Percentiles rank a stretch among this genome's conserved stretches.
Conservation (phyloP, 2,797 vertebrate genomes). For the Tolypeutes matacus region DNA sequence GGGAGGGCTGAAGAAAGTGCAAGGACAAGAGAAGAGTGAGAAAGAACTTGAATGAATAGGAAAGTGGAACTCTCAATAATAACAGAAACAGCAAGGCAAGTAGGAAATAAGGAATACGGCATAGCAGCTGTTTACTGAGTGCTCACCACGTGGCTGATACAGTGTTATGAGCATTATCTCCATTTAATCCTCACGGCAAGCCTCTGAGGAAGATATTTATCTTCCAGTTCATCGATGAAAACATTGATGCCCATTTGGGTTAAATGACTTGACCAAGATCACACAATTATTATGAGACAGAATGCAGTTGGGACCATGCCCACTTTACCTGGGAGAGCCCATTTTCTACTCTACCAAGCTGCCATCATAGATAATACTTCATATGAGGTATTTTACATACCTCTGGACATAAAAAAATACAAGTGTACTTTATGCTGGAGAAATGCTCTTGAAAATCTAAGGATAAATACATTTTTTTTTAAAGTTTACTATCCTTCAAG, state of each 20-base stretch:
- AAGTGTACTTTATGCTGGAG: background rate
- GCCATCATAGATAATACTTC: background rate
- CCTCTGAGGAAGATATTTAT: background rate
- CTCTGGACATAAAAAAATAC: background rate
- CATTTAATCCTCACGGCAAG: too few relatives aligned
- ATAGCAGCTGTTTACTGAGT: background rate
- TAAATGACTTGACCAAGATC: background rate
- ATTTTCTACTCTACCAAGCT: background rate
- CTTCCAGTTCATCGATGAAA: background rate
- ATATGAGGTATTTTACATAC: background rate
- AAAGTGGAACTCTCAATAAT: background rate
- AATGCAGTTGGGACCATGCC: background rate
- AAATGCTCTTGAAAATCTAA: background rate
- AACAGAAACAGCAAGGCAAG: background rate
- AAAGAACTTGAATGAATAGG: background rate
- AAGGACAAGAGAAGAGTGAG: background rate
- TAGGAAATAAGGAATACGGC: background rate
- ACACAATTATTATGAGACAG: background rate
- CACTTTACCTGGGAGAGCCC: background rate
- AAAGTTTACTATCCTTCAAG: background rate
- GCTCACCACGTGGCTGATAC: accelerated
- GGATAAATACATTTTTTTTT: background rate
- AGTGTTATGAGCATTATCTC: background rate
- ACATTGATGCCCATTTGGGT: background rate
- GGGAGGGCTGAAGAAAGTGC: background rate